These are phyloP conservation scores for Brachionus plicatilis DNA, from an alignment of 1,140 invertebrate genomes.

Conservation along the genomic window DNA sequence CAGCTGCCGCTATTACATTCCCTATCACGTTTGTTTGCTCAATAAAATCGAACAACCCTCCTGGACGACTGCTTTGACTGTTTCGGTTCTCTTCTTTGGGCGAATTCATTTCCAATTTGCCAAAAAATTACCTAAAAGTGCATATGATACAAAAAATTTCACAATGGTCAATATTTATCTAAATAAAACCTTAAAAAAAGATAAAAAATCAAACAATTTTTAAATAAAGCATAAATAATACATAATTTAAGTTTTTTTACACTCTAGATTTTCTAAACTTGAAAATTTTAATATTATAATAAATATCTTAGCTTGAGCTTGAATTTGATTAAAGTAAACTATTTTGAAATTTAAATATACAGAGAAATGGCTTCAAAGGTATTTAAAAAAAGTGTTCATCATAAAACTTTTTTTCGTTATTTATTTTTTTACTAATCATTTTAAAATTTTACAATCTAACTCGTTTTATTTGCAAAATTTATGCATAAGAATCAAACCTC, in stretches of 20 bases:
- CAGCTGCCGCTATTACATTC: constrained; percentile 30
- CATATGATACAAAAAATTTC: not conserved
- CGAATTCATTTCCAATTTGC: not conserved
- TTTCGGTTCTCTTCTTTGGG: not conserved
- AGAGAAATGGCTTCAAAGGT: not conserved
- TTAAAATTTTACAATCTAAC: not conserved
- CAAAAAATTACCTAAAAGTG: not conserved
- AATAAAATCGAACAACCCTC: constrained; percentile 17
- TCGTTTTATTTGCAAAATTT: not conserved
- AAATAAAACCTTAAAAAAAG: not conserved
- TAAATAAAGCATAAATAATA: not conserved
- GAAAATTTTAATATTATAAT: not conserved
- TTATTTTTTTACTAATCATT: too few relatives aligned
- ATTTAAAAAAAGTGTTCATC: not conserved
- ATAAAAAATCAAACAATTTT: not conserved
- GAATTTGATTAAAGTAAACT: not conserved
- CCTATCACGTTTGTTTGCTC: constrained; percentile 30
- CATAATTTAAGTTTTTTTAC: not conserved
- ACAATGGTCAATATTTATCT: not conserved
- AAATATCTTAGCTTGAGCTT: not conserved
- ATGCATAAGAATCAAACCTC: not conserved
- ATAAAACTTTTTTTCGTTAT: not conserved
- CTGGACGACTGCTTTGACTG: not conserved
- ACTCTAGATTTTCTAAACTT: not conserved
- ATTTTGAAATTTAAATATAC: not conserved